Percentiles rank a stretch among this genome's conserved stretches.
These are phyloP conservation scores for Ursus arctos DNA, from an alignment of 2,113 vertebrate species.

Conservation along the genomic window DNA sequence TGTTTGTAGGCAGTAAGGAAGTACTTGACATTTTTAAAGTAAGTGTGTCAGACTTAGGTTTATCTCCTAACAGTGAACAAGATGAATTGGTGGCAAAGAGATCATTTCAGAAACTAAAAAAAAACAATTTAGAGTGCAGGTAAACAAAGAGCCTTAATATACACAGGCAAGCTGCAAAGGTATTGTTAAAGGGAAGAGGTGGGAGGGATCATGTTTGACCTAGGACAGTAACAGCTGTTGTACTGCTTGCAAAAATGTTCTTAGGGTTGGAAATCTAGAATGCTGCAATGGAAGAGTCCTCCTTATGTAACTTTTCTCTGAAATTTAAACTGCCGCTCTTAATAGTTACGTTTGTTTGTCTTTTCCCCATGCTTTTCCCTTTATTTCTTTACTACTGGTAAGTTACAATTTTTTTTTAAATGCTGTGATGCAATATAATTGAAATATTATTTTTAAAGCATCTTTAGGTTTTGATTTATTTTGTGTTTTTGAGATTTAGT, in stretches of 20 bases:
- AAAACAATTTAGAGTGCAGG: background rate
- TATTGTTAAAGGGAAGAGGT: background rate
- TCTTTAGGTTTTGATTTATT: conserved; percentile 4
- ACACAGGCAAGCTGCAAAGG: background rate
- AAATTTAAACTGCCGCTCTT: conserved; percentile 82
- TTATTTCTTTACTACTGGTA: conserved; percentile 88
- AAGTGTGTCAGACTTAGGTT: background rate
- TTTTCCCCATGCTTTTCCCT: conserved; percentile 85
- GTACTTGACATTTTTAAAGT: conserved; percentile 44
- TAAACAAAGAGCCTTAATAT: background rate
- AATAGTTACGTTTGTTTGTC: conserved; percentile 79
- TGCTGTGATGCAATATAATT: conserved; percentile 1
- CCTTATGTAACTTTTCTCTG: conserved; percentile 45
- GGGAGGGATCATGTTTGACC: background rate
- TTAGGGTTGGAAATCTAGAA: conserved; percentile 50
- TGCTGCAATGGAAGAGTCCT: background rate
- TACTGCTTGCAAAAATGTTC: conserved; percentile 41
- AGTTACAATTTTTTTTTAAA: conserved; percentile 81
- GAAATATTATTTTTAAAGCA: conserved; percentile 44
- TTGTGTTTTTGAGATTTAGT: conserved; percentile 35
- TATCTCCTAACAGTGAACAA: conserved; percentile 21
- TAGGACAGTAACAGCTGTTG: conserved; percentile 52
- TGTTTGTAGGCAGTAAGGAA: background rate
- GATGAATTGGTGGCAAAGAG: background rate
- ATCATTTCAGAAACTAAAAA: conserved; percentile 1